Evolutionary conservation across 1,140 invertebrate genomes (phyloP).

Genomic region (Trichoplusia ni): DNA sequence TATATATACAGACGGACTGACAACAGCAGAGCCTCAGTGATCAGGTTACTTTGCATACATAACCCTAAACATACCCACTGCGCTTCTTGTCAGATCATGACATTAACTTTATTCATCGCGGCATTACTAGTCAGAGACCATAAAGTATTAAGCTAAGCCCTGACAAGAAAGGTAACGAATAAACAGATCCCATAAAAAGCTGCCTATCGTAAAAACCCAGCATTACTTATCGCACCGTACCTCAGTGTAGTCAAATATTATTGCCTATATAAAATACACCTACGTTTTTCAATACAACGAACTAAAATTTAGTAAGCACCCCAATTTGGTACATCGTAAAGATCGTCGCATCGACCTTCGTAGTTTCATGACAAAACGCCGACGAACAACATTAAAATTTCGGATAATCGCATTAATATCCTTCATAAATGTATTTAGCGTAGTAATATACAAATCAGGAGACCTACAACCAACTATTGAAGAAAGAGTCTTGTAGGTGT

Average conservation of each 20-base stretch:
- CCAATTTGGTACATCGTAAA: slow-evolving; percentile 52
- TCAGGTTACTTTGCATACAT: too few relatives aligned
- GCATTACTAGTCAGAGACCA: slow-evolving; percentile 17
- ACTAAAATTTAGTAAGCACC: slow-evolving; percentile 38
- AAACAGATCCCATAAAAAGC: slow-evolving; percentile 28
- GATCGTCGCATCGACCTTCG: slow-evolving; percentile 22
- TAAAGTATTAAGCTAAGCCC: slow-evolving; percentile 22
- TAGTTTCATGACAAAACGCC: slow-evolving; percentile 41
- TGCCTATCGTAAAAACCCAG: slow-evolving; percentile 7
- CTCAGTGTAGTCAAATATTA: slow-evolving; percentile 7
- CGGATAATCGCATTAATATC: slow-evolving; percentile 48
- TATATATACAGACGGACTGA: too few relatives aligned
- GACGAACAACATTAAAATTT: slow-evolving; percentile 43
- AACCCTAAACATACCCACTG: slow-evolving; percentile 31
- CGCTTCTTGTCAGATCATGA: slow-evolving; percentile 22
- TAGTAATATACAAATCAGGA: slow-evolving; percentile 39
- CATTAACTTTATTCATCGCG: slow-evolving; percentile 34
- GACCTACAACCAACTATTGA: slow-evolving; percentile 34
- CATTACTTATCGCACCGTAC: slow-evolving; percentile 4
- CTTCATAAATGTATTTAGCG: slow-evolving; percentile 45
- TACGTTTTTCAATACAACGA: slow-evolving; percentile 40
- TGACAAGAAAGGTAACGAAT: slow-evolving; percentile 37
- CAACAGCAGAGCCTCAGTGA: too few relatives aligned
- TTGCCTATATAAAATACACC: slow-evolving; percentile 28
- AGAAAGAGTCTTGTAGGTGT: too few relatives aligned